These are phyloP conservation scores for Danio aesculapii DNA, from an alignment of 2,797 vertebrate species.

Conservation along the genomic window DNA sequence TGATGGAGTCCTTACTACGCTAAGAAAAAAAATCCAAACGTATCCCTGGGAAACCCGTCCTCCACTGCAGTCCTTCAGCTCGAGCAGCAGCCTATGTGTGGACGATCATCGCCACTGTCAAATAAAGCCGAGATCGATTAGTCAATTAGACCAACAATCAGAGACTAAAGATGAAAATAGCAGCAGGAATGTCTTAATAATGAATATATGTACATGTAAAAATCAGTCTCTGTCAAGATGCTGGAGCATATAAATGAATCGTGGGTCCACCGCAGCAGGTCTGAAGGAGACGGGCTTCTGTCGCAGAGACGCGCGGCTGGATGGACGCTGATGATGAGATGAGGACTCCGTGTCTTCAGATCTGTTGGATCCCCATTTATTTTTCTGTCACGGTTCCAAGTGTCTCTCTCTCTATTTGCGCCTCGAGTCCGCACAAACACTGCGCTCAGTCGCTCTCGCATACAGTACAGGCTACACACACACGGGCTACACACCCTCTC, in stretches of 20 bases:
- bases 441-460: conserved; percentile 39
- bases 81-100: conserved; percentile 38
- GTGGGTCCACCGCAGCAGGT: conserved; percentile 33
- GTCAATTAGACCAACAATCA: conserved; percentile 17
- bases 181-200: conserved; percentile 35
- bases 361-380: conserved; percentile 7
- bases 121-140: conserved; percentile 1
- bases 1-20: conserved; percentile 17
- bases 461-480: conserved; percentile 50
- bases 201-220: conserved; percentile 1
- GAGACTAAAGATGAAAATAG: conserved; percentile 37
- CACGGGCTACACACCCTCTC: conserved; percentile 38
- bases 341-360: conserved; percentile 22
- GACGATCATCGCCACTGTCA: conserved; percentile 21
- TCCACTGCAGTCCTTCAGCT: conserved; percentile 63
- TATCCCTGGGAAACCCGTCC: conserved; percentile 43
- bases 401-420: not conserved
- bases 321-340: not conserved
- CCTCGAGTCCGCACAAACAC: conserved; percentile 37
- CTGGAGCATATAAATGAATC: conserved; percentile 39
- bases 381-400: conserved; percentile 56
- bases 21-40: conserved; percentile 30
- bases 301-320: conserved; percentile 10
- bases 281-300: conserved; percentile 22
- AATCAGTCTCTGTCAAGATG: conserved; percentile 48